Percentiles rank a stretch among this genome's conserved stretches.
Conservation (phyloP, 2,113 vertebrate genomes). For the Marmota monax region DNA sequence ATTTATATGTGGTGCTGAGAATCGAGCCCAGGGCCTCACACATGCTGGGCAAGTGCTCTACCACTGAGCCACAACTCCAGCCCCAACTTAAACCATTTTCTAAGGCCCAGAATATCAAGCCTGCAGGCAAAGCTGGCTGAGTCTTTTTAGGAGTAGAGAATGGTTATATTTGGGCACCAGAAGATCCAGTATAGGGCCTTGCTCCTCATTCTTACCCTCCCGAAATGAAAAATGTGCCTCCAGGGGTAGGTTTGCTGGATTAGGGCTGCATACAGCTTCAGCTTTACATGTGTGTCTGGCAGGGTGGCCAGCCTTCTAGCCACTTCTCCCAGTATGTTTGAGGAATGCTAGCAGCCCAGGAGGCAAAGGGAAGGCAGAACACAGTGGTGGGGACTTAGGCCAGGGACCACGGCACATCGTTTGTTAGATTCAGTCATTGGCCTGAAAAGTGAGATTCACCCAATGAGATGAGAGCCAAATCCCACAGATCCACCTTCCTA, state of each 20-base stretch:
- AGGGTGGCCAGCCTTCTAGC: background rate
- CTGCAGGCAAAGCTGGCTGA: background rate
- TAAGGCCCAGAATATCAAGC: background rate
- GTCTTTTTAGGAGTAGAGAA: background rate
- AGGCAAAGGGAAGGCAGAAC: background rate
- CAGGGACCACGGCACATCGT: background rate
- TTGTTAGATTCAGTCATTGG: background rate
- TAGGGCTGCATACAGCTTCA: background rate
- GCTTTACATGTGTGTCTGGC: background rate
- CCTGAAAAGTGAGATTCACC: background rate
- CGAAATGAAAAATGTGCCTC: background rate
- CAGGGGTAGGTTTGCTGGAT: background rate
- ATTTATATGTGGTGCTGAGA: too few relatives aligned
- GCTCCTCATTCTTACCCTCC: background rate
- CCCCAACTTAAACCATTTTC: background rate
- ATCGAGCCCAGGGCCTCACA: too few relatives aligned
- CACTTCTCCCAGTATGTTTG: background rate
- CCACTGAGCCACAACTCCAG: too few relatives aligned
- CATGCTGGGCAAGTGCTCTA: too few relatives aligned
- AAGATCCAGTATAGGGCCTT: background rate
- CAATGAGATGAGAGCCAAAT: background rate
- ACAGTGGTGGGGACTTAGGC: background rate
- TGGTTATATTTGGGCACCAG: background rate
- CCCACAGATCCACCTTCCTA: background rate
- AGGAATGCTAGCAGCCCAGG: background rate